Percentiles rank a stretch among this genome's conserved stretches.
Conservation (phyloP, 2,888 invertebrate genomes). For the Polietes domitor region DNA sequence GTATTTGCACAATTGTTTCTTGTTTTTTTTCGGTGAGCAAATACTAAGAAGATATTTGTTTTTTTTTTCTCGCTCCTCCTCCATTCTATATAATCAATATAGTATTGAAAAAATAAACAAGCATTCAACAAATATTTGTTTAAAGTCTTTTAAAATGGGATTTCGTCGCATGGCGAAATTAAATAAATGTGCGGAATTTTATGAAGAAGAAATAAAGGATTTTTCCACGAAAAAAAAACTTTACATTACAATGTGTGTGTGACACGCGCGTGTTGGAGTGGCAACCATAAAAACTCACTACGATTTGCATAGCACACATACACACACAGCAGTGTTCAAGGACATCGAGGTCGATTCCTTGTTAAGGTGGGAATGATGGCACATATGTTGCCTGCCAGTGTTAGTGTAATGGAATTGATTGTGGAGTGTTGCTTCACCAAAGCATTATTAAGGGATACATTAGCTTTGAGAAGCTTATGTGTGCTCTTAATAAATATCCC, state of each 20-base stretch:
- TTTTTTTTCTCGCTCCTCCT: neutral
- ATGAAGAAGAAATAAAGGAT: neutral
- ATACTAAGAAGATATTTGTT: neutral
- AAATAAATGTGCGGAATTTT: too few relatives aligned
- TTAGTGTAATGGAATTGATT: too few relatives aligned
- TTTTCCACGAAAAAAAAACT: neutral
- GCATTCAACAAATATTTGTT: neutral
- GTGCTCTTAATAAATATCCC: too few relatives aligned
- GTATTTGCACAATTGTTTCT: neutral
- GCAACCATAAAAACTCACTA: neutral
- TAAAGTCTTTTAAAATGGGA: neutral
- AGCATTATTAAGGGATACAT: too few relatives aligned
- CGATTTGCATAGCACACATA: too few relatives aligned
- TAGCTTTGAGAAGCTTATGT: too few relatives aligned
- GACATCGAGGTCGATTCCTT: too few relatives aligned
- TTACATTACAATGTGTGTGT: neutral
- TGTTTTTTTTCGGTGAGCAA: neutral
- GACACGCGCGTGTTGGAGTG: neutral
- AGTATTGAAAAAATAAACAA: neutral
- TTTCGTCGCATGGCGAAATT: too few relatives aligned
- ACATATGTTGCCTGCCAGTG: too few relatives aligned
- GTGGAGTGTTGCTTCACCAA: too few relatives aligned
- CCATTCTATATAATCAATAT: neutral
- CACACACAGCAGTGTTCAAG: too few relatives aligned
- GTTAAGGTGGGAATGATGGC: too few relatives aligned